A percentile compares a stretch with the other conserved stretches of the same genome.
phyloP scores from a whole-genome alignment of 2,797 vertebrate genomes.

The Cuniculus paca region DNA sequence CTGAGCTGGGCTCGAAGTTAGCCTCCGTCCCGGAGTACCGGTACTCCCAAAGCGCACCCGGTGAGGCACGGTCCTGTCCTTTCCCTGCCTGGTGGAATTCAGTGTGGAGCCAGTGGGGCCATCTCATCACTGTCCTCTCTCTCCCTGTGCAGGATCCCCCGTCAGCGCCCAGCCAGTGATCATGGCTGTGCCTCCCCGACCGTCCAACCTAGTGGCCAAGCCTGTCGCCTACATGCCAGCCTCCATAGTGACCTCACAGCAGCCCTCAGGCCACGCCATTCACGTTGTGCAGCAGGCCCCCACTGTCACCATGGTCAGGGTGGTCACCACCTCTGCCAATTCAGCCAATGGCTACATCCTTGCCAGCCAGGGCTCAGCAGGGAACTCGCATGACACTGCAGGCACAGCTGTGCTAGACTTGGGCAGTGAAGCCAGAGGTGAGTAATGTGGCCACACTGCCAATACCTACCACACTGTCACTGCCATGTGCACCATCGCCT shows the following conservation, averaged over 20 bases:
- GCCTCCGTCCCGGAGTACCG: slow-evolving; percentile 97
- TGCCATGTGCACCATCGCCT: neutral
- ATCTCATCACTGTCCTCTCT: neutral
- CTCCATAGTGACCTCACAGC: slow-evolving; percentile 91
- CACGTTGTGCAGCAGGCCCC: slow-evolving; percentile 95
- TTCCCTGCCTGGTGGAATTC: accelerated
- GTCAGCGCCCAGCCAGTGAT: slow-evolving; percentile 97
- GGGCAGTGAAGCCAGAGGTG: slow-evolving; percentile 87
- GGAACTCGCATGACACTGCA: slow-evolving; percentile 86
- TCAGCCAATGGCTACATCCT: slow-evolving; percentile 96
- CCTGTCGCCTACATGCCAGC: slow-evolving; percentile 95
- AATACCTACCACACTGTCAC: accelerated
- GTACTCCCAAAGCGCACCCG: slow-evolving; percentile 98
- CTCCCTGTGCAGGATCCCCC: slow-evolving; percentile 92
- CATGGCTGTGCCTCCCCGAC: slow-evolving; percentile 95
- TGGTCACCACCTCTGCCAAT: slow-evolving; percentile 93
- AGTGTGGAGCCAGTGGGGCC: neutral
- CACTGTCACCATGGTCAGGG: slow-evolving; percentile 96
- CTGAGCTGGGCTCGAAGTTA: slow-evolving; percentile 95
- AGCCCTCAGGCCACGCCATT: slow-evolving; percentile 93
- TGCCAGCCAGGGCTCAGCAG: slow-evolving; percentile 87
- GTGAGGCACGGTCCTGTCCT: slow-evolving; percentile 87
- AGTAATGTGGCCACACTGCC: neutral
- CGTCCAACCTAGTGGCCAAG: slow-evolving; percentile 91
- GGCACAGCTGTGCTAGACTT: slow-evolving; percentile 91